Evolutionary conservation across 2,113 vertebrate genomes (phyloP).

Genomic region (Anguilla japonica): DNA sequence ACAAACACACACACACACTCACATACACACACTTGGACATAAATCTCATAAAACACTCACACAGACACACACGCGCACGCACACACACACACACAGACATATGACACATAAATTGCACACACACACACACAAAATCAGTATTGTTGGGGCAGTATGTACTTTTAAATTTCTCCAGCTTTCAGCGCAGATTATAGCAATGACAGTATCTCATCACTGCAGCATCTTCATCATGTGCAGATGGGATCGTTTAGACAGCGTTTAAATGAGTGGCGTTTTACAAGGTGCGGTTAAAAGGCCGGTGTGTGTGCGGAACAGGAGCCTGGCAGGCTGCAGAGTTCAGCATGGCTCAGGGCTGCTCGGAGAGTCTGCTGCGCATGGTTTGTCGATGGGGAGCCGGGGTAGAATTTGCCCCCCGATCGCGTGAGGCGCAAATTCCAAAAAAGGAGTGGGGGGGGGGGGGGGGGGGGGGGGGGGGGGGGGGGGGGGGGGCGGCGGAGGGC

Average conservation of each 20-base stretch:
- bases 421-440: not conserved
- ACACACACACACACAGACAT: slow-evolving; percentile 16
- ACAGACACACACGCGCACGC: not conserved
- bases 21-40: not conserved
- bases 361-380: not conserved
- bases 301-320: not conserved
- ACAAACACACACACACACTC: not conserved
- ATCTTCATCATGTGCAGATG: not conserved
- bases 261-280: not conserved
- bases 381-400: not conserved
- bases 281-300: not conserved
- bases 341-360: no score
- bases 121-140: not conserved
- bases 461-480: no score
- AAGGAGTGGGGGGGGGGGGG: no score
- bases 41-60: no score
- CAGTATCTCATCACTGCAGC: not conserved
- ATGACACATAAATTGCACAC: slow-evolving; percentile 17
- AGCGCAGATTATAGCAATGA: not conserved
- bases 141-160: not conserved
- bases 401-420: not conserved
- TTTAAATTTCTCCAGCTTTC: not conserved
- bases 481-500: no score
- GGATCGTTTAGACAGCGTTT: not conserved
- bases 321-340: no score